Evolutionary conservation across 2,888 invertebrate genomes (phyloP), one percentile per base, ranked within the genome.

Genomic region (Drosophila testacea): DNA sequence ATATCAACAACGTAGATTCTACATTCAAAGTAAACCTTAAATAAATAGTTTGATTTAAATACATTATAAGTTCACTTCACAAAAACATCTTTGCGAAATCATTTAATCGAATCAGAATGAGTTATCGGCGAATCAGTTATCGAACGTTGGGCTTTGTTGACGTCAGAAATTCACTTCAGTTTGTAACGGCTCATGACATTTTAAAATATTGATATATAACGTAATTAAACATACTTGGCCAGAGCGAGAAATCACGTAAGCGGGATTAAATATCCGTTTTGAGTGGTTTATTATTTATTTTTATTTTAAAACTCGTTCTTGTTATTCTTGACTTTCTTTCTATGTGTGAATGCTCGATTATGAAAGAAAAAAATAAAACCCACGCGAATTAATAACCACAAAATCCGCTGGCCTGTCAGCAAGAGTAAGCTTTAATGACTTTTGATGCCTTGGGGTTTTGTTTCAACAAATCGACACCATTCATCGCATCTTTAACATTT

Each of bases 311-410:
- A 88, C 85, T 68, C 13, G 83, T 88, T 83, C 66, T 78, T 42
- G 65, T 77, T 85, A 48, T 83, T 70, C 76, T 76, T 73, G 67
- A 76, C 86, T 83, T 83, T 83, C 86, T 83, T 88, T 76, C 64
- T 67, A 60, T 61, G 65, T 71, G 71, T 67, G 70, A 83, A 86
- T 55, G 77, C 59, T 78, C 77, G 83, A 73, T 80, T 80, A 83
- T 78, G 44, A 41, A 32, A 61, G 41, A 62, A 56, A 13, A 72
- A 67, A 22, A 22, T 22, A 22, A 63, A 69, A 28, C 83, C 83
- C 81, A 83, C 83, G 78, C 81, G 74, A 77, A 72, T 78, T 38
- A 59, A 46, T 27, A 66, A 50, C 54, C 50, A 68, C 69, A 69
- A 75, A 61, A 32, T 67, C 60, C 51, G 47, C 42, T 44, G 11